Conservation (phyloP, 2,888 invertebrate species). For the Lysandra bellargus region DNA sequence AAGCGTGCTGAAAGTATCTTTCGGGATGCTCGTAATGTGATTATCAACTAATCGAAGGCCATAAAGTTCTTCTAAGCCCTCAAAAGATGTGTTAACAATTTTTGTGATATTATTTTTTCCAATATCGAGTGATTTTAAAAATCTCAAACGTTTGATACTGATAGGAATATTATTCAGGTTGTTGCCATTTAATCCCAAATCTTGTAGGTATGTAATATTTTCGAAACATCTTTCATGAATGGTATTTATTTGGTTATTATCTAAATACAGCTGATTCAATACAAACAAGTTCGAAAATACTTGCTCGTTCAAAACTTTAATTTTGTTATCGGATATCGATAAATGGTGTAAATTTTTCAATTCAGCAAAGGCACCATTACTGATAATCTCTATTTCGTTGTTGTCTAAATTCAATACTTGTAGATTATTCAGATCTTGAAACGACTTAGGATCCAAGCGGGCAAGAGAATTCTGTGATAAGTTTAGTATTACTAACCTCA, state of each 20-base stretch:
- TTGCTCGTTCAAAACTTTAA: slow-evolving; percentile 83
- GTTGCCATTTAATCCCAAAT: slow-evolving; percentile 88
- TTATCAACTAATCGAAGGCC: slow-evolving; percentile 90
- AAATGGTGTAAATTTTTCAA: slow-evolving; percentile 88
- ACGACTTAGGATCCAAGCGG: slow-evolving; percentile 85
- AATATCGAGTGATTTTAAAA: slow-evolving; percentile 88
- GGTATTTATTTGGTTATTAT: slow-evolving; percentile 84
- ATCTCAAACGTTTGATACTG: slow-evolving; percentile 83
- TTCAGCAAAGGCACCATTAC: slow-evolving; percentile 86
- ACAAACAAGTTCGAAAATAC: slow-evolving; percentile 87
- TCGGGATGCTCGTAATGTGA: slow-evolving; percentile 85
- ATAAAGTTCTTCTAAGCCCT: slow-evolving; percentile 86
- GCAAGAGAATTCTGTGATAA: slow-evolving; percentile 86
- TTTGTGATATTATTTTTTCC: slow-evolving; percentile 88
- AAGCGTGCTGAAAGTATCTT: slow-evolving; percentile 86
- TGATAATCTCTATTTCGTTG: slow-evolving; percentile 85
- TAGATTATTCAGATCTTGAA: slow-evolving; percentile 86
- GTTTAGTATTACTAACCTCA: slow-evolving; percentile 86
- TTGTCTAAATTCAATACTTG: slow-evolving; percentile 87
- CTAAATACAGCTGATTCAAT: slow-evolving; percentile 85
- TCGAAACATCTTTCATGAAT: slow-evolving; percentile 86
- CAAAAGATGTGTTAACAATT: slow-evolving; percentile 87
- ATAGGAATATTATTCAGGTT: slow-evolving; percentile 83
- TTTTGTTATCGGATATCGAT: slow-evolving; percentile 85
- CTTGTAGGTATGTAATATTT: slow-evolving; percentile 88